These are phyloP conservation scores for Tiaroga cobitis DNA, from an alignment of 2,797 vertebrate genomes.

Conservation along the genomic window DNA sequence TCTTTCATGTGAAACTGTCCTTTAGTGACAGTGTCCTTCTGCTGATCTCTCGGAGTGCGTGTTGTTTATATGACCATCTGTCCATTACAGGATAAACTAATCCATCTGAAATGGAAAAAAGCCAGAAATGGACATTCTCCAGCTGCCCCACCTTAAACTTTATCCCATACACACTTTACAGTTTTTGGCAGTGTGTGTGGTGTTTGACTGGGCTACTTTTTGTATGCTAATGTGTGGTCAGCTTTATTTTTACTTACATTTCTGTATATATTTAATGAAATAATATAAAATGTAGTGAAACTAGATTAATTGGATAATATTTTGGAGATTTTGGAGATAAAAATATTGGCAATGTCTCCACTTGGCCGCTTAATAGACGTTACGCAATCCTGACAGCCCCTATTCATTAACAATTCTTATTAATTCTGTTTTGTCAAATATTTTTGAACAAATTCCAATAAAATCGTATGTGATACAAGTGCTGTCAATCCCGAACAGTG, in stretches of 20 bases:
- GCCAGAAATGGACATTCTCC: slow-evolving; percentile 1
- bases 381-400: not conserved
- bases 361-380: not conserved
- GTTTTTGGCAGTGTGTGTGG: not conserved
- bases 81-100: slow-evolving; percentile 47
- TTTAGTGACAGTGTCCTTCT: not conserved
- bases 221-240: not conserved
- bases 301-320: not conserved
- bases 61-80: slow-evolving; percentile 43
- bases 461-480: too few relatives aligned
- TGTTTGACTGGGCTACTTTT: slow-evolving; percentile 18
- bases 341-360: not conserved
- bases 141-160: slow-evolving; percentile 1
- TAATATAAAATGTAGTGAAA: not conserved
- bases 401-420: not conserved
- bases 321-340: not conserved
- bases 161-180: not conserved
- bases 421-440: not conserved
- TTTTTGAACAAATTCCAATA: too few relatives aligned
- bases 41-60: slow-evolving; percentile 6
- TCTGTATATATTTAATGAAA: not conserved
- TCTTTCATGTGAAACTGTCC: slow-evolving; percentile 2
- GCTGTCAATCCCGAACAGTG: too few relatives aligned
- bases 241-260: not conserved
- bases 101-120: slow-evolving; percentile 33